phyloP scores from a whole-genome alignment of 2,113 vertebrate genomes.

The Rhagologus leucostigma region DNA sequence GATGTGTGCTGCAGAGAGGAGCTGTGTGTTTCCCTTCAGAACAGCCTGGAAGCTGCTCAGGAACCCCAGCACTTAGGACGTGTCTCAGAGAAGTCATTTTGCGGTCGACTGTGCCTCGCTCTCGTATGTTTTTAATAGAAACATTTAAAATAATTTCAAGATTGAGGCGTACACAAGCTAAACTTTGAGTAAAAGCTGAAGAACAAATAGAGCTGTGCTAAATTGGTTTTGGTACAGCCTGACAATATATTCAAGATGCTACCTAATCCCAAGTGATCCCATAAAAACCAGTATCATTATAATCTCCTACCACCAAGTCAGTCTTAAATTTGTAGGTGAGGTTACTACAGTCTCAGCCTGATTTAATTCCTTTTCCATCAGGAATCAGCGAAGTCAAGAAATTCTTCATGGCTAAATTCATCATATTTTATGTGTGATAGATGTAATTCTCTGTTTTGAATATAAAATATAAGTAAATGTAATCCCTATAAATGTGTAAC shows the following conservation, averaged over 20 bases:
- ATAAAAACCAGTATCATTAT: not conserved
- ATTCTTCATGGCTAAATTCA: not conserved
- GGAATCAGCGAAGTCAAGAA: not conserved
- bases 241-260: not conserved
- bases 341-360: not conserved
- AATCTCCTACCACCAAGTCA: not conserved
- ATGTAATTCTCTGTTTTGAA: not conserved
- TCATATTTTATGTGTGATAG: not conserved
- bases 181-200: not conserved
- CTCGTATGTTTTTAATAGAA: not conserved
- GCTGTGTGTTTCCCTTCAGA: not conserved
- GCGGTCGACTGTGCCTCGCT: not conserved
- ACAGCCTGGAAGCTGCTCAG: not conserved
- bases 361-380: not conserved
- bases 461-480: not conserved
- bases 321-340: not conserved
- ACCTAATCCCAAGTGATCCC: not conserved
- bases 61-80: not conserved
- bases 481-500: not conserved
- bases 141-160: not conserved
- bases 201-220: not conserved
- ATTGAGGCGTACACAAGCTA: not conserved
- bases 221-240: not conserved
- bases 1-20: accelerated
- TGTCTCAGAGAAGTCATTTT: not conserved